Base-by-base conservation (phyloP, 2,888 invertebrate genomes). In the Phyllotreta cruciferae region DNA sequence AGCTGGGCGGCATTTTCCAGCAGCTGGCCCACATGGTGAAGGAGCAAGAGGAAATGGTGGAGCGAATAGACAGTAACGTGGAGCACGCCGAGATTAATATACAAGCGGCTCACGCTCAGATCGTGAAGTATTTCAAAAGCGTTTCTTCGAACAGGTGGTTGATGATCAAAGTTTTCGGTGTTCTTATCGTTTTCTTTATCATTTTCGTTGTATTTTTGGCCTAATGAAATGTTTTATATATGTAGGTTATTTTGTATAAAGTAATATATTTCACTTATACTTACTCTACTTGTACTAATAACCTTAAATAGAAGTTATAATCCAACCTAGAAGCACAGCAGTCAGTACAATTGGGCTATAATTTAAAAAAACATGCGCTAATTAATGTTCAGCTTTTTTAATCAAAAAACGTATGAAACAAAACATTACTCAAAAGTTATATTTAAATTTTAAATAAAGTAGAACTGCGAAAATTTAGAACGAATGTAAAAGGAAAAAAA, bases 91-190 rank as follows among this genome's bases (percentile, higher is more conserved):
- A 94, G 80, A 81, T 98, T 78, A 98, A 99, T 83, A 96, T 99
- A 49, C 98, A 98, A 82, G 96, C 96, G 53, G 99, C 98, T 2
- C 99, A 99, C 79, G 86, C 92, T 64, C 97, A 99, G 85, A 94
- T 99, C 73, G 85, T 99, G 74, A 97, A 94, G 82, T 99, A 99
- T 84, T 99, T 99, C 81, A 96, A 95, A 81, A 93, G 92, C 60
- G 93, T 99, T 39, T 94, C 97, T 10, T 94, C 94, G 67, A 99
- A 99, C 83, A 88, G 99, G 74, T 98, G 98, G 91, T 86, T 99
- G 37, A 99, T 99, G 97, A 93, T 99, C 74, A 99, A 99, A 86
- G 91, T 99, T 71, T 99, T 99, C 83, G 98, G 93, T 57, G 94
- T 99, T 67, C 86, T 99, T 60, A 96, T 99, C 86, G 92, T 98